Conservation (phyloP, 2,113 vertebrate genomes). For the Scolopax mira region DNA sequence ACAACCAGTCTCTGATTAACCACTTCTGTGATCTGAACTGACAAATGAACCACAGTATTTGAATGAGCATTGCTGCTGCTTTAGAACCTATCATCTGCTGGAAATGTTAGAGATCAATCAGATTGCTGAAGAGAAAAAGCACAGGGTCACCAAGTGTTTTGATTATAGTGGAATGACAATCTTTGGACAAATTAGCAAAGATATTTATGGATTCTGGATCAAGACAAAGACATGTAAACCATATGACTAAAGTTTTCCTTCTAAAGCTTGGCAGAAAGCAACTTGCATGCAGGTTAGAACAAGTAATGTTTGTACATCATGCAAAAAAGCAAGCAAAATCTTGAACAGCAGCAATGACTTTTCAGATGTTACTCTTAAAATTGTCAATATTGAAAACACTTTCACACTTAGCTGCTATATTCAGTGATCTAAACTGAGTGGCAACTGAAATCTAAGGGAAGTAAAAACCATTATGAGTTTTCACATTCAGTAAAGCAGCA, state of each 20-base stretch:
- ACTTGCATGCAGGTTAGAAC: not conserved
- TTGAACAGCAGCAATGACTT: not conserved
- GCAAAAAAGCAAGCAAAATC: not conserved
- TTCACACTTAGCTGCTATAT: not conserved
- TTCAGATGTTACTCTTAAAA: not conserved
- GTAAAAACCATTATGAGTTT: not conserved
- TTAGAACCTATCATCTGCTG: not conserved
- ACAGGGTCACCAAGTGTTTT: not conserved
- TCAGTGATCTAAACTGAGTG: not conserved
- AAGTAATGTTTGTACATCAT: not conserved
- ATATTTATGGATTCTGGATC: not conserved
- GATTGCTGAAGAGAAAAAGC: not conserved
- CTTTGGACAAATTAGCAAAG: not conserved
- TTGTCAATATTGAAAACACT: not conserved
- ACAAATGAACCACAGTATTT: not conserved
- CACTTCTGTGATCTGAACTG: not conserved
- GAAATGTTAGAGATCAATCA: not conserved
- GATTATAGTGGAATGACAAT: not conserved
- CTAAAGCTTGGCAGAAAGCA: not conserved
- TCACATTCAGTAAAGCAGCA: not conserved
- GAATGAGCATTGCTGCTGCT: not conserved
- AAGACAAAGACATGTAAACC: not conserved
- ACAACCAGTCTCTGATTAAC: not conserved
- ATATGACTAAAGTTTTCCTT: not conserved
- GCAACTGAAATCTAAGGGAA: not conserved